phyloP scores from a whole-genome alignment of 1,140 invertebrate species.

The Ceratina calcarata region DNA sequence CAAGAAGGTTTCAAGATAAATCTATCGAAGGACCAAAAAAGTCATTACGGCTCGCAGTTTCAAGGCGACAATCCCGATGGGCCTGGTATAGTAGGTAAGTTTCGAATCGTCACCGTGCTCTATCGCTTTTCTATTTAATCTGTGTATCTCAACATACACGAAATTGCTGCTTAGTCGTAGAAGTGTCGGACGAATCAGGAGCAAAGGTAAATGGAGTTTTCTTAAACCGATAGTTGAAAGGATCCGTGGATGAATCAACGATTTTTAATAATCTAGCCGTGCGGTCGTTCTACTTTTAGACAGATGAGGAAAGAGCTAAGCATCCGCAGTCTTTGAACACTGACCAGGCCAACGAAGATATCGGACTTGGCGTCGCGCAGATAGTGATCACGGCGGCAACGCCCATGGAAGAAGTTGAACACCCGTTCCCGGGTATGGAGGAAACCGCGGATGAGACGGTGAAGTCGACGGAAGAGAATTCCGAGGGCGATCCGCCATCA shows the following conservation, averaged over 20 bases:
- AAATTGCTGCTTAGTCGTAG: conserved; percentile 73
- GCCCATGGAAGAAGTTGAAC: conserved; percentile 91
- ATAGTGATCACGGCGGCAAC: conserved; percentile 94
- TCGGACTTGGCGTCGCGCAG: conserved; percentile 88
- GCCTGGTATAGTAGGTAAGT: conserved; percentile 81
- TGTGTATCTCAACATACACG: conserved; percentile 42
- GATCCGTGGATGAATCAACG: no score
- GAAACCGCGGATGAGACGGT: conserved; percentile 60
- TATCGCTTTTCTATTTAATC: conserved; percentile 19
- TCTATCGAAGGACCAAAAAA: conserved; percentile 86
- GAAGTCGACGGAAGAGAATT: conserved; percentile 41
- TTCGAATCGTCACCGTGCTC: neutral
- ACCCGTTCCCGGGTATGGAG: conserved; percentile 82
- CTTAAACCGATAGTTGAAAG: neutral
- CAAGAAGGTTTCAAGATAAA: conserved; percentile 86
- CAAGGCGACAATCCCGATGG: conserved; percentile 66
- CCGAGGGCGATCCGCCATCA: conserved; percentile 54
- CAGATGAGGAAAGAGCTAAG: conserved; percentile 28
- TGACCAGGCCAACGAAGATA: conserved; percentile 63
- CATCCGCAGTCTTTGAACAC: neutral
- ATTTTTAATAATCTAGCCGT: neutral
- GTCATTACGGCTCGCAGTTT: conserved; percentile 89
- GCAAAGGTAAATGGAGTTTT: conserved; percentile 64
- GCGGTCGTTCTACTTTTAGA: conserved; percentile 2
- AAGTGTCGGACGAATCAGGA: conserved; percentile 73